phyloP scores from a whole-genome alignment of 2,888 invertebrate genomes.

The Drosophila mimetica region DNA sequence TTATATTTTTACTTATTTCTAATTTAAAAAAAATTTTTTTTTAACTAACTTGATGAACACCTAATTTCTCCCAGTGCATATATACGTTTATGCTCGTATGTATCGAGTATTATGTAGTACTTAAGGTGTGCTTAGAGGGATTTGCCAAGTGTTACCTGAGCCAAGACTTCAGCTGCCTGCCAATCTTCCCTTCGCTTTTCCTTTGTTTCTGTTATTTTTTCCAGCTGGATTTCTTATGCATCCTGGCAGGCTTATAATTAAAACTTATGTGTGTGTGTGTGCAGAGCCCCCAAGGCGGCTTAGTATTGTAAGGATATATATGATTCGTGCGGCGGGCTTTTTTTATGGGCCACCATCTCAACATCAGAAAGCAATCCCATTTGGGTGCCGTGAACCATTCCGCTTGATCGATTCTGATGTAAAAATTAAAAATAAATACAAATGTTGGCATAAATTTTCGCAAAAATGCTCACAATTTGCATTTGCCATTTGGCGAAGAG shows the following conservation, averaged over 20 bases:
- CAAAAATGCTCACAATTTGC: constrained; percentile 65
- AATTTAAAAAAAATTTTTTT: too few species aligned
- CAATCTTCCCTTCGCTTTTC: constrained; percentile 9
- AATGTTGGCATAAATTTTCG: constrained; percentile 69
- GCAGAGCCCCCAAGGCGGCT: constrained; percentile 22
- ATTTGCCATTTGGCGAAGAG: constrained; percentile 42
- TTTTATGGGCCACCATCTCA: constrained; percentile 5
- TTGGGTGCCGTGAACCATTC: constrained; percentile 41
- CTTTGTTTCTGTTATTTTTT: constrained; percentile 29
- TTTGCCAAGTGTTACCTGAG: constrained; percentile 56
- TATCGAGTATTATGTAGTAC: constrained; percentile 74
- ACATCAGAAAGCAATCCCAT: constrained; percentile 34
- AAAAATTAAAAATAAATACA: constrained; percentile 71
- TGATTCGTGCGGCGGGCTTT: neutral
- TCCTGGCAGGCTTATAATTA: constrained; percentile 59
- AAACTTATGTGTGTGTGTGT: constrained; percentile 63
- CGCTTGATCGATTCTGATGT: constrained; percentile 70
- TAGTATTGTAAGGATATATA: constrained; percentile 24
- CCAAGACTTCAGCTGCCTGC: constrained; percentile 16
- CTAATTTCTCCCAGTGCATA: constrained; percentile 1
- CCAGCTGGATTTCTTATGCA: constrained; percentile 18
- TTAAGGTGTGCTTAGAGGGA: constrained; percentile 71
- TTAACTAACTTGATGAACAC: neutral
- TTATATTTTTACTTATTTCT: too few species aligned
- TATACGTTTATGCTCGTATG: constrained; percentile 38